Conservation (phyloP, 2,113 vertebrate genomes). For the Pteronura brasiliensis region DNA sequence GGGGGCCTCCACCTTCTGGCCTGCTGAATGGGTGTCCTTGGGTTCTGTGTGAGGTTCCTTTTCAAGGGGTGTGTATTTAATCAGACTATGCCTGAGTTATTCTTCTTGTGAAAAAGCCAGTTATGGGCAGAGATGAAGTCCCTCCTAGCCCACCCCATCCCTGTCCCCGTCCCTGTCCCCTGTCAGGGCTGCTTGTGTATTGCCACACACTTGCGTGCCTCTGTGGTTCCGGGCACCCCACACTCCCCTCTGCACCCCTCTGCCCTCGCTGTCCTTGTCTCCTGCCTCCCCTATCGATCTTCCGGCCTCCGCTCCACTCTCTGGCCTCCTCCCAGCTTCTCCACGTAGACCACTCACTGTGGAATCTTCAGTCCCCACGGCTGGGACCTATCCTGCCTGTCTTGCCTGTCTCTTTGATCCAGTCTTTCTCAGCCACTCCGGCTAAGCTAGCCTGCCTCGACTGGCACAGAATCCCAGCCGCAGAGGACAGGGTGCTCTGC, state of each 20-base stretch:
- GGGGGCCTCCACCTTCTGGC: neutral
- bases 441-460: accelerated
- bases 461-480: accelerated
- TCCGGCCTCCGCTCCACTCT: neutral
- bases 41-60: neutral
- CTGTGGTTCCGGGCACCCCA: neutral
- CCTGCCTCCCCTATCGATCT: accelerated
- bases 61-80: neutral
- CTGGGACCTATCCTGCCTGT: neutral
- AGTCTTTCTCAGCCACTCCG: neutral
- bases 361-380: neutral
- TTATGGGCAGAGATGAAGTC: neutral
- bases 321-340: neutral
- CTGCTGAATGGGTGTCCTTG: neutral
- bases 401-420: accelerated
- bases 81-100: accelerated
- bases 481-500: accelerated
- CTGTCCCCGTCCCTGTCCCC: neutral
- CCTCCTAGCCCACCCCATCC: neutral
- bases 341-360: accelerated
- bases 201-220: neutral
- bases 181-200: neutral
- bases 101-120: neutral
- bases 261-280: too few relatives aligned
- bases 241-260: neutral